Base-by-base conservation (phyloP, 92 coral and sea anemone species). In the Porites lobata region DNA sequence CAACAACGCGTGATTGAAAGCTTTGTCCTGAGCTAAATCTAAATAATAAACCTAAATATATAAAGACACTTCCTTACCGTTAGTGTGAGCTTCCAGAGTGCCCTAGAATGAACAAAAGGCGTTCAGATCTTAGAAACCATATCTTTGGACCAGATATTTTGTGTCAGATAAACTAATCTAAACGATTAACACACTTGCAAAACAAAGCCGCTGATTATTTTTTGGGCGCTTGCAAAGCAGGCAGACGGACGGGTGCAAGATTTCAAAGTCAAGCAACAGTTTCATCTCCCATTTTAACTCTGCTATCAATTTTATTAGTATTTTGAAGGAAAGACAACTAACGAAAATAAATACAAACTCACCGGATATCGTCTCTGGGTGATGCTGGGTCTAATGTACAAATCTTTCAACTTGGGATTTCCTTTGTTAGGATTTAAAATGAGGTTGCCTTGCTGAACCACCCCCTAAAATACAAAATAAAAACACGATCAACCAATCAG, bases 341-440 rank as follows among this genome's bases (percentile, higher is more conserved):
- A n/a, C 4, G 20, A 17, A 17, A 1, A 57, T 51, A 21, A 38
- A 38, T 4, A 38, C 47, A 4, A 15, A 62, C 97, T 57, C 76
- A 97, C 99, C 85, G 98, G 97, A 5, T 95, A 85, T 90, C 96
- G 82, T 74, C 99, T 94, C 29, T 90, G 84, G 72, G 98, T 96
- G 47, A 97, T 77, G 65, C 93, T 97, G 10, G 99, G 99, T 89
- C 99, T 92, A 77, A 95, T 97, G 89, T 97, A 97, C 86, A 97
- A 89, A 68, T 97, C 99, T 88, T 97, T 97, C 24, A 97, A 93
- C 75, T 95, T 97, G 38, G 99, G 97, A 81, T 97, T 97, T 20
- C 98, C 96, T 84, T 97, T 97, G 79, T 88, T 88, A 8, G 96
- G 92, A 88, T 93, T 97, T 71, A 97, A 76, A 10, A 90, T 92